A percentile compares a stretch with the other conserved stretches of the same genome.
Evolutionary conservation across 2,797 vertebrate genomes (phyloP).

Genomic region (Cyclura pinguis): DNA sequence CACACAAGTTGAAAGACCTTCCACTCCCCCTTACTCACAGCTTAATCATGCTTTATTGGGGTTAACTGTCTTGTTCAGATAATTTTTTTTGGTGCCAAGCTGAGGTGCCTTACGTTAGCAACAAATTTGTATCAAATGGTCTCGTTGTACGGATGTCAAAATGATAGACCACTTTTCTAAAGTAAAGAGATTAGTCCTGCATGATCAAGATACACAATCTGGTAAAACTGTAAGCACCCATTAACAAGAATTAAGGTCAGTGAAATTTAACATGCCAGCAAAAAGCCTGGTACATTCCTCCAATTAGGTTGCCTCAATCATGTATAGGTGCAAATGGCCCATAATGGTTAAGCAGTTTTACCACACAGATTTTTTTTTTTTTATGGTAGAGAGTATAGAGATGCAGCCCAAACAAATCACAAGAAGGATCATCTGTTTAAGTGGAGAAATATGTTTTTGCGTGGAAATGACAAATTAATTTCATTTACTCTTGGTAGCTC

Average conservation of each 20-base stretch:
- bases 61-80: conserved; percentile 35
- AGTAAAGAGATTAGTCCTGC: neutral
- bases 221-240: neutral
- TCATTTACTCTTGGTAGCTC: conserved; percentile 6
- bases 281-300: neutral
- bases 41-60: conserved; percentile 24
- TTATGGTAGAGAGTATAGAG: neutral
- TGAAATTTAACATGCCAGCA: neutral
- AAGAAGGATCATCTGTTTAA: neutral
- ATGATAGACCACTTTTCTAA: neutral
- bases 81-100: conserved; percentile 34
- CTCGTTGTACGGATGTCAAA: conserved; percentile 5
- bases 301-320: neutral
- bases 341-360: neutral
- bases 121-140: conserved; percentile 4
- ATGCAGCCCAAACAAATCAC: neutral
- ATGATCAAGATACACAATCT: conserved; percentile 10
- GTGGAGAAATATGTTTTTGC: neutral
- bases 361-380: neutral
- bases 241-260: conserved; percentile 14
- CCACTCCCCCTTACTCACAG: conserved; percentile 34
- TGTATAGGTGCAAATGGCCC: neutral
- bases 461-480: conserved; percentile 20
- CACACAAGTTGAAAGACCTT: conserved; percentile 35
- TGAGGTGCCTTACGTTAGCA: conserved; percentile 17